Evolutionary conservation across 2,888 invertebrate species (phyloP), one percentile per base, ranked within the genome.

Genomic region (Eudemis profundana): DNA sequence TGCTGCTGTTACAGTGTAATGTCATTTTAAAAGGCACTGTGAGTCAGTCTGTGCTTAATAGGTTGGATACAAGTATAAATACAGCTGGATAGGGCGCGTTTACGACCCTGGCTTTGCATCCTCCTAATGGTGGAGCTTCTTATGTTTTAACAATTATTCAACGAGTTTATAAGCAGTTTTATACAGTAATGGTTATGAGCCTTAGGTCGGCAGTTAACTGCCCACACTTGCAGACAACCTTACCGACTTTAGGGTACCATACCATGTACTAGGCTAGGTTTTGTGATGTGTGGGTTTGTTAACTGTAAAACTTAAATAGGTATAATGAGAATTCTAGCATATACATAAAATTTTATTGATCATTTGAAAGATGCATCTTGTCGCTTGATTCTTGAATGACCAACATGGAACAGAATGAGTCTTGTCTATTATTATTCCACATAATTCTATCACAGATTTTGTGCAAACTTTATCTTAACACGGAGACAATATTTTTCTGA

Each of bases 21-120:
- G 60, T 29, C 65, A 17, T 53, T 65, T 65, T 60, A 65, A 65
- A 65, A 65, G 60, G 59, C 59, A 53, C 17, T 53, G 59, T 65
- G 65, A 65, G 17, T 65, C 65, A 65, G 65, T 21, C 40, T 15
- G 15, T 38, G 47, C 63, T 47, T 60, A 53, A 59, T 59, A 47
- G 53, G 46, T 29, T 51, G 60, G 59, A 59, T 46, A 56, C 29
- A 56, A 42, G 42, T 21, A 56, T 56, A 56, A 29, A 65, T 51
- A 47, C 51, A 47, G 65, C 56, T 63, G 56, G 27, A 40, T 10
- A 15, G 47, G 36, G 47, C 59, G 23, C 7, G 59, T 65, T 60
- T 65, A 65, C 29, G 29, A 60, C 44, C 23, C 53, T 21, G 53
- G 59, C 51, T 60, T 60, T 60, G 65, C 59, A 51, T 47, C 56